Evolutionary conservation across 2,113 vertebrate species (phyloP).

Genomic region (Thinocorus orbignyianus): DNA sequence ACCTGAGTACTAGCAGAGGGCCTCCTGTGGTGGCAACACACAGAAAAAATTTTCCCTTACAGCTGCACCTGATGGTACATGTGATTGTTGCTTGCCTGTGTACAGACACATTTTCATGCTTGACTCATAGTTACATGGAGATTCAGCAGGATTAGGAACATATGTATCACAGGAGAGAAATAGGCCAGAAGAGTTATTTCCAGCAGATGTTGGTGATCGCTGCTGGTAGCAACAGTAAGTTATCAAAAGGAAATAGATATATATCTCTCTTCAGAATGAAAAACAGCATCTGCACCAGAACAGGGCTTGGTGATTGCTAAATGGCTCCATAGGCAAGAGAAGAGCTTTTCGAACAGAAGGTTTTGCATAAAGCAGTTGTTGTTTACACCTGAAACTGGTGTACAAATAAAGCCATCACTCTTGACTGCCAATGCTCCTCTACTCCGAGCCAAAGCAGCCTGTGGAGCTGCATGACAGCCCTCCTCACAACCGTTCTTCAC

Average conservation of each 20-base stretch:
- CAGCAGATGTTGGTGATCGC: not conserved
- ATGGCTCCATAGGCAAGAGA: not conserved
- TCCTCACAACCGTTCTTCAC: not conserved
- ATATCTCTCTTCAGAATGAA: not conserved
- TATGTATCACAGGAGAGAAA: not conserved
- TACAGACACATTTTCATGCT: not conserved
- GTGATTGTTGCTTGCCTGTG: not conserved
- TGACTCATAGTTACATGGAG: not conserved
- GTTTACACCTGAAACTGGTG: conserved; percentile 18
- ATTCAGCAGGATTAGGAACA: not conserved
- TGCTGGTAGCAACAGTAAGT: not conserved
- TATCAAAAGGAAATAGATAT: not conserved
- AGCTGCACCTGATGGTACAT: not conserved
- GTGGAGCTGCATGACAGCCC: not conserved
- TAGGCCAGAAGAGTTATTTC: not conserved
- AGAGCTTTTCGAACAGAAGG: conserved; percentile 3
- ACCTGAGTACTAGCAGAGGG: not conserved
- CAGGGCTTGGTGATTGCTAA: not conserved
- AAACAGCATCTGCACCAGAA: not conserved
- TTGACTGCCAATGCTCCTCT: not conserved
- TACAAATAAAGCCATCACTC: conserved; percentile 23
- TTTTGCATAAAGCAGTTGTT: conserved; percentile 20
- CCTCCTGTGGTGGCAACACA: fast-evolving
- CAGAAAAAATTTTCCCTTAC: not conserved
- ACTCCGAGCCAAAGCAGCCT: not conserved